These are phyloP conservation scores for Temnothorax longispinosus DNA, from an alignment of 1,140 invertebrate genomes.

Conservation along the genomic window DNA sequence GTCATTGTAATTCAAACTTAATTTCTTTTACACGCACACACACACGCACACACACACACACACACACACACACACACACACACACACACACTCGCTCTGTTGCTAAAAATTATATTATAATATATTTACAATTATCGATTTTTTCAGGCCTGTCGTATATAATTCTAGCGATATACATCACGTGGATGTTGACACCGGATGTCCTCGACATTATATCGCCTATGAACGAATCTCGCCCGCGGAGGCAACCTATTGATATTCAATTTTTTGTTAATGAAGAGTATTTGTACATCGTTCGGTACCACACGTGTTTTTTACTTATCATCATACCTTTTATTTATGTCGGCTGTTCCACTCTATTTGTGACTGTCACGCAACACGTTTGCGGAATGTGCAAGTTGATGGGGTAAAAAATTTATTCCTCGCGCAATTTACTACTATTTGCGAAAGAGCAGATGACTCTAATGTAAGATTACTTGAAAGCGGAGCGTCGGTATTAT, in stretches of 20 bases:
- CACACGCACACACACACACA: no score
- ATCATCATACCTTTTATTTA: background rate
- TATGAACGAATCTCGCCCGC: background rate
- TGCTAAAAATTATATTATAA: conserved; percentile 8
- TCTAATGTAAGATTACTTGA: background rate
- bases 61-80: no score
- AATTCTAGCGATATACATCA: background rate
- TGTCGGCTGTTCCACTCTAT: background rate
- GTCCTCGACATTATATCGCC: conserved; percentile 22
- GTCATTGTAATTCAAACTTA: no score
- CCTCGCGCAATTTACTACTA: background rate
- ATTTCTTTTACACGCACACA: background rate
- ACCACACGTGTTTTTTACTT: no score
- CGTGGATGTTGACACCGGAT: background rate
- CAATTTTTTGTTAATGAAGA: background rate
- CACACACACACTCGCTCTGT: background rate
- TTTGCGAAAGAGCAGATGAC: conserved; percentile 15
- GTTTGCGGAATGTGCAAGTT: conserved; percentile 25
- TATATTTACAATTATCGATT: background rate
- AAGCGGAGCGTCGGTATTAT: background rate
- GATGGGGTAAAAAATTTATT: conserved; percentile 3
- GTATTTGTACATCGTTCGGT: background rate
- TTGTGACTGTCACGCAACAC: conserved; percentile 8
- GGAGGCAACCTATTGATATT: background rate
- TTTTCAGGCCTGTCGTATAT: background rate